These are phyloP conservation scores for Trachemys scripta DNA, from an alignment of 2,113 vertebrate species.

Conservation along the genomic window DNA sequence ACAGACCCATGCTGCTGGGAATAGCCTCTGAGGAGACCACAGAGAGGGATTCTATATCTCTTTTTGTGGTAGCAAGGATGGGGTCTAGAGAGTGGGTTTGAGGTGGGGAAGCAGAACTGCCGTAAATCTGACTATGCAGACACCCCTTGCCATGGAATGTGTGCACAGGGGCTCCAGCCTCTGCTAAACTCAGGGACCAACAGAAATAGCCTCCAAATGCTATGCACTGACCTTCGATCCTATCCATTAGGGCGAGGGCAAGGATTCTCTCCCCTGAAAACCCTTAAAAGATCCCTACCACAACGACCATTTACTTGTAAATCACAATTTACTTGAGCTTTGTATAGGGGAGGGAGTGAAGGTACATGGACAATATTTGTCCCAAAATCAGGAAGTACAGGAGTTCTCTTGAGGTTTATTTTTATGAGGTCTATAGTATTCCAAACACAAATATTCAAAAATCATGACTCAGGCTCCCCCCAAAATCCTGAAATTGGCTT, in stretches of 20 bases:
- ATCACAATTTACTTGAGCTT: background rate
- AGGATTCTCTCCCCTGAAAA: background rate
- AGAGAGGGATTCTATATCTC: background rate
- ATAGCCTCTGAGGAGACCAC: background rate
- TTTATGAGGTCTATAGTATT: background rate
- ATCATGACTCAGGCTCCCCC: background rate
- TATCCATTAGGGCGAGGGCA: background rate
- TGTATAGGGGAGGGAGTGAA: background rate
- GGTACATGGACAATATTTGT: rapidly evolving
- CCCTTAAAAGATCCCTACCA: background rate
- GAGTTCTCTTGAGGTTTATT: background rate
- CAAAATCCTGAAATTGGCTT: background rate
- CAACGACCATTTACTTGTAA: background rate
- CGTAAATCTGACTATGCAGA: rapidly evolving
- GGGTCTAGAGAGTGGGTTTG: background rate
- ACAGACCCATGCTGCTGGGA: background rate
- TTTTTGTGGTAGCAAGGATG: rapidly evolving
- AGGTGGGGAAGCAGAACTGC: background rate
- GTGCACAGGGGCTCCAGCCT: background rate
- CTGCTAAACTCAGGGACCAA: no score
- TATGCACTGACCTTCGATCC: background rate
- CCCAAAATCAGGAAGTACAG: rapidly evolving
- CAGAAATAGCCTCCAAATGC: background rate
- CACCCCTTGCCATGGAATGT: background rate
- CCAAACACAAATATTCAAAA: background rate